phyloP scores from a whole-genome alignment of 2,113 vertebrate genomes.

The Centropristis striata region DNA sequence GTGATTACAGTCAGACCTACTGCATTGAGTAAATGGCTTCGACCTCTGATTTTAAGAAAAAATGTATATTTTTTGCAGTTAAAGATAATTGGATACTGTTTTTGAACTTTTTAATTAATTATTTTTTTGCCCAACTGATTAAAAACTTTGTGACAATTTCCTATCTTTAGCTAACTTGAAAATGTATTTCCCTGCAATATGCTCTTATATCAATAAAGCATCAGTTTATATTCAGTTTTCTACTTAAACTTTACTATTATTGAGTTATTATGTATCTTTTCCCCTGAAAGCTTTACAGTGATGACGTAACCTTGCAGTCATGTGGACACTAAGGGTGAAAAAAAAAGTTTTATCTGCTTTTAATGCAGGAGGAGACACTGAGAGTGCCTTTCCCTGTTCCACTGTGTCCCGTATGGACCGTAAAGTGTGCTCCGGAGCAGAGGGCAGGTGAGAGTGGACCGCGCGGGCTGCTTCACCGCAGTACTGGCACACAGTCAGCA shows the following conservation, averaged over 20 bases:
- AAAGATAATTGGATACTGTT: not conserved
- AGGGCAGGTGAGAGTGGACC: slow-evolving; percentile 61
- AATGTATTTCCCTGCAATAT: not conserved
- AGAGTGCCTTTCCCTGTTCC: slow-evolving; percentile 1
- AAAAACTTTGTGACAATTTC: not conserved
- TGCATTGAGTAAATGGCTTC: not conserved
- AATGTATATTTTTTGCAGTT: not conserved
- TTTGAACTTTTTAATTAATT: not conserved
- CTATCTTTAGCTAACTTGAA: not conserved
- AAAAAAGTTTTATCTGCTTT: slow-evolving; percentile 10
- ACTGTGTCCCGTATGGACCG: not conserved
- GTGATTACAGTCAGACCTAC: not conserved
- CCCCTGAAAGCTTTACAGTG: slow-evolving; percentile 19
- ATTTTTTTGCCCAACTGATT: not conserved
- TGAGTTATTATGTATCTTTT: not conserved
- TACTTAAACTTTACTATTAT: slow-evolving; percentile 28
- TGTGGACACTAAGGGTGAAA: slow-evolving; percentile 23
- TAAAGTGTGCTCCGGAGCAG: not conserved
- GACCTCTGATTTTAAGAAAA: not conserved
- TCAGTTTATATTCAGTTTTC: not conserved
- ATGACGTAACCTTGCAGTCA: slow-evolving; percentile 74
- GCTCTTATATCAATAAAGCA: not conserved
- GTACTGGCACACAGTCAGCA: slow-evolving; percentile 68
- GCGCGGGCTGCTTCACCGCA: slow-evolving; percentile 57
- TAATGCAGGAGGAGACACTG: slow-evolving; percentile 26